Conservation (phyloP, 1,140 invertebrate genomes). For the Drosophila guanche region DNA sequence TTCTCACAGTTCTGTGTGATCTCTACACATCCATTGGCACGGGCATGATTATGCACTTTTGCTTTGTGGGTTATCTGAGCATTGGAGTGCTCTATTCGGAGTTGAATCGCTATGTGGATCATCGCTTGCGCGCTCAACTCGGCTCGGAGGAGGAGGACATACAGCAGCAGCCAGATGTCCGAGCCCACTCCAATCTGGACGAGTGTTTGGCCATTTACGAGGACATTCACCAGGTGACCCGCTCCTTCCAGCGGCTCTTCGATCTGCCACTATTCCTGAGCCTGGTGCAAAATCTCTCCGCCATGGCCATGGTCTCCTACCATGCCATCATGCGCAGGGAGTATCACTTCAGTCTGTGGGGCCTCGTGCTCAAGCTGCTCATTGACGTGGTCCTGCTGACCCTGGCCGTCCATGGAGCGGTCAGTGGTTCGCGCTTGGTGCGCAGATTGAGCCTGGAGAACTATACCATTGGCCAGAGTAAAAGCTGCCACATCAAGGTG, state of each 20-base stretch:
- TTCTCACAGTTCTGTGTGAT: constrained; percentile 3
- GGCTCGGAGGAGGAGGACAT: not conserved
- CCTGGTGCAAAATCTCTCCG: constrained; percentile 21
- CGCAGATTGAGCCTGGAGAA: constrained; percentile 57
- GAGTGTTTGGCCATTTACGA: constrained; percentile 59
- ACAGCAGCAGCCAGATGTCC: not conserved
- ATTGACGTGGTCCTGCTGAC: constrained; percentile 56
- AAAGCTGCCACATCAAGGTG: constrained; percentile 44
- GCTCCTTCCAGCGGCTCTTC: constrained; percentile 41
- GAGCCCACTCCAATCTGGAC: constrained; percentile 14
- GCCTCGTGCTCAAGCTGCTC: constrained; percentile 31
- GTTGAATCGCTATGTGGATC: constrained; percentile 47
- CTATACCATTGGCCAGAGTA: constrained; percentile 31
- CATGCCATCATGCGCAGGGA: constrained; percentile 14
- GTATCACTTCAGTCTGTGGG: constrained; percentile 14
- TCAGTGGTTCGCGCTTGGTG: constrained; percentile 34
- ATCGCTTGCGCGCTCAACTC: constrained; percentile 30
- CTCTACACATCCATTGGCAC: constrained; percentile 20
- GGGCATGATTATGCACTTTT: constrained; percentile 34
- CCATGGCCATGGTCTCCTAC: constrained; percentile 38
- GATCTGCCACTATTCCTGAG: constrained; percentile 47
- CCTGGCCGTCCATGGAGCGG: constrained; percentile 36
- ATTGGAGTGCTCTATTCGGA: constrained; percentile 48
- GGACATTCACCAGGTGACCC: constrained; percentile 32
- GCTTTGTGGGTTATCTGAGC: constrained; percentile 57